Conservation (phyloP, 2,888 invertebrate species). For the Polylopha cassiicola region DNA sequence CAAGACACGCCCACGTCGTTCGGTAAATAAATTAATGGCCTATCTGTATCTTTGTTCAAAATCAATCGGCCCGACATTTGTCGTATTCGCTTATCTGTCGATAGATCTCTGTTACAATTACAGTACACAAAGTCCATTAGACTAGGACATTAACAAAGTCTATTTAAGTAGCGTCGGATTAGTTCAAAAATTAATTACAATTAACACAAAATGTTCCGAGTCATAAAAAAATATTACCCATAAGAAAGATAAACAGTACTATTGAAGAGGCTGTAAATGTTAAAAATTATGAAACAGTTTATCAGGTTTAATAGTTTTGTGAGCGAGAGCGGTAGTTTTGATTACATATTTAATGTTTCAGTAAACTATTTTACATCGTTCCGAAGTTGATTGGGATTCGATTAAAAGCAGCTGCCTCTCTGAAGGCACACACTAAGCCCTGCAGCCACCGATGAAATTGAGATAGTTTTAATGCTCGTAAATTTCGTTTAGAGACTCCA, state of each 20-base stretch:
- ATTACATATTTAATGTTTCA: conserved; percentile 63
- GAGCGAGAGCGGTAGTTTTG: conserved; percentile 49
- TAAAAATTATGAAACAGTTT: conserved; percentile 53
- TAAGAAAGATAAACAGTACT: conserved; percentile 36
- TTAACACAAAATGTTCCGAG: conserved; percentile 9
- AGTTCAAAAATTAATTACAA: conserved; percentile 17
- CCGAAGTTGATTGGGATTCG: conserved; percentile 68
- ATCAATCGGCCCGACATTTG: conserved; percentile 54
- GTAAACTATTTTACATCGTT: conserved; percentile 65
- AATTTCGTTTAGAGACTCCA: conserved; percentile 62
- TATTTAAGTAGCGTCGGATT: conserved; percentile 4
- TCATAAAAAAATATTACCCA: conserved; percentile 23
- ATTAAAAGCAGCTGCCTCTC: conserved; percentile 64
- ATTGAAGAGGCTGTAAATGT: conserved; percentile 38
- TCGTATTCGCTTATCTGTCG: conserved; percentile 28
- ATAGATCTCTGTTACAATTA: conserved; percentile 17
- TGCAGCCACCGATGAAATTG: conserved; percentile 60
- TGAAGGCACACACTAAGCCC: conserved; percentile 49
- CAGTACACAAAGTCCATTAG: conserved; percentile 12
- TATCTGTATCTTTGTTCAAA: conserved; percentile 53
- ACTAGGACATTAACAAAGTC: background rate
- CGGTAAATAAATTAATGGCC: conserved; percentile 65
- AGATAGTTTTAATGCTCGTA: conserved; percentile 75
- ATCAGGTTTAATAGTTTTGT: conserved; percentile 52
- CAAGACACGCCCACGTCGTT: conserved; percentile 54